Conservation (phyloP, 2,888 invertebrate genomes). For the Druceiella hillmani region DNA sequence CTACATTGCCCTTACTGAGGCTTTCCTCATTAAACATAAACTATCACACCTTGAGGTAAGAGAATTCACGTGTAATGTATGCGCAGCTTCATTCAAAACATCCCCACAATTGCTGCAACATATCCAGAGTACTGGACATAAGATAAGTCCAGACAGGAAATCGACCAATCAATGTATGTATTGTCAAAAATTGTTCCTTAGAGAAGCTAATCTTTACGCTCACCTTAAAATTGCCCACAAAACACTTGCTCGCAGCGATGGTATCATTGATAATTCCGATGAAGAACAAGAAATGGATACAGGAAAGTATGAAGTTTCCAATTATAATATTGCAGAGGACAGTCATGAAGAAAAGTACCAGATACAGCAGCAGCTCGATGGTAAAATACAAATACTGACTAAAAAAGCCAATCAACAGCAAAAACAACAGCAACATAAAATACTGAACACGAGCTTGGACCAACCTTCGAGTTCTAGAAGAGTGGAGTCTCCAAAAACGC, state of each 20-base stretch:
- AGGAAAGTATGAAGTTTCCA: conserved; percentile 38
- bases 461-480: conserved; percentile 17
- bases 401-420: conserved; percentile 11
- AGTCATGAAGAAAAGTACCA: conserved; percentile 32
- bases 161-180: conserved; percentile 60
- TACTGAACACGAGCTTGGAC: conserved; percentile 37
- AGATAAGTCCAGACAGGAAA: conserved; percentile 39
- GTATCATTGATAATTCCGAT: conserved; percentile 54
- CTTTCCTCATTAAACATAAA: conserved; percentile 65
- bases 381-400: conserved; percentile 41
- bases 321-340: conserved; percentile 31
- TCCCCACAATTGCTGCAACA: conserved; percentile 42
- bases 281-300: conserved; percentile 34
- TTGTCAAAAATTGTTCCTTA: conserved; percentile 67
- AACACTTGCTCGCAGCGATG: conserved; percentile 58
- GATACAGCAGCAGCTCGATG: conserved; percentile 36
- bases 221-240: conserved; percentile 65
- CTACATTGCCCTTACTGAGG: conserved; percentile 69
- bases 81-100: conserved; percentile 47
- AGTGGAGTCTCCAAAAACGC: conserved; percentile 25
- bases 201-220: conserved; percentile 63
- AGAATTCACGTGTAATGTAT: conserved; percentile 51
- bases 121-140: conserved; percentile 54
- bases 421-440: conserved; percentile 35
- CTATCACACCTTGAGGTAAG: conserved; percentile 51